Evolutionary conservation across 2,113 vertebrate species (phyloP).

Genomic region (Sander lucioperca): DNA sequence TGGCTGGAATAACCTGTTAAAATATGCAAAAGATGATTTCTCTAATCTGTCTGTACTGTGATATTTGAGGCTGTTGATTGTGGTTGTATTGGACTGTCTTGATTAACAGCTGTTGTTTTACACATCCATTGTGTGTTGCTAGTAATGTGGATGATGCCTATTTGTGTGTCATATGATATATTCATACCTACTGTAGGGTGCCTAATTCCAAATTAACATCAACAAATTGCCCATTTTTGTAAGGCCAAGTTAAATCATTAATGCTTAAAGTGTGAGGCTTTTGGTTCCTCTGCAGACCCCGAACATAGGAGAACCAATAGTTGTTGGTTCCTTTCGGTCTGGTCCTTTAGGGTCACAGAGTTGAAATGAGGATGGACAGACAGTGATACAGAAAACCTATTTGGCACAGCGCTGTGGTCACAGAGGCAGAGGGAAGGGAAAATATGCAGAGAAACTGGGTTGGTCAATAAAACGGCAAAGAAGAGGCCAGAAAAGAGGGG

Average conservation of each 20-base stretch:
- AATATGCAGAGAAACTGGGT: conserved; percentile 41
- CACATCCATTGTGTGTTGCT: background rate
- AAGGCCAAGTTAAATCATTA: background rate
- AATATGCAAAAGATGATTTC: background rate
- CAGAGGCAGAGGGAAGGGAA: conserved; percentile 18
- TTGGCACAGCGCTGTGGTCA: conserved; percentile 25
- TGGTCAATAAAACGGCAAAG: conserved; percentile 36
- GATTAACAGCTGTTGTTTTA: conserved; percentile 13
- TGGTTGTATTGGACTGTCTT: background rate
- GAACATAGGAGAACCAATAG: background rate
- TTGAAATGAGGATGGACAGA: conserved; percentile 27
- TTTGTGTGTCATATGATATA: background rate
- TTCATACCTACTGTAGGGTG: background rate
- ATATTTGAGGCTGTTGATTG: conserved; percentile 29
- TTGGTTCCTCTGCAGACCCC: background rate
- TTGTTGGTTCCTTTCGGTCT: background rate
- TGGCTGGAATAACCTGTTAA: too few relatives aligned
- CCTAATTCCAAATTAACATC: background rate
- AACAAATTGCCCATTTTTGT: background rate
- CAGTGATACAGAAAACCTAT: conserved; percentile 27
- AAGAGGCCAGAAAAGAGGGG: background rate
- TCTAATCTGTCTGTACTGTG: conserved; percentile 23
- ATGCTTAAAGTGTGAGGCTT: background rate
- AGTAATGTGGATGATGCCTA: background rate
- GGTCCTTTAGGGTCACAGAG: conserved; percentile 26